A percentile compares a stretch with the other conserved stretches of the same genome.
Conservation (phyloP, 2,113 vertebrate genomes). For the Columba janthina region DNA sequence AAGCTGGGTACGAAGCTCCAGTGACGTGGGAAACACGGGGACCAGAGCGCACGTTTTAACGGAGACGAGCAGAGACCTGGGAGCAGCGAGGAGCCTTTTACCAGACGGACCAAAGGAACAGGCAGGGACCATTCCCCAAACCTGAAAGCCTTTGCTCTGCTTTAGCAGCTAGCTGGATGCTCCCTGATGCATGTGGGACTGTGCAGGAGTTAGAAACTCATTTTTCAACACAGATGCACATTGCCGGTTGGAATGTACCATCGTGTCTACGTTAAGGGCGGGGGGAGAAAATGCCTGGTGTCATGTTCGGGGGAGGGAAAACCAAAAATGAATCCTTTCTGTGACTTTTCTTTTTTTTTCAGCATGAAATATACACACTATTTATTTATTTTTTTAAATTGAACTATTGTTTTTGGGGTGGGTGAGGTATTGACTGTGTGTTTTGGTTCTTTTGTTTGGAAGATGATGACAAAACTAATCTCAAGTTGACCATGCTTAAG, state of each 20-base stretch:
- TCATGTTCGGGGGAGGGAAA: slow-evolving; percentile 45
- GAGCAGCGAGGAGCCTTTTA: slow-evolving; percentile 81
- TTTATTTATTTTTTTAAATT: slow-evolving; percentile 82
- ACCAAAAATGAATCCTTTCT: slow-evolving; percentile 58
- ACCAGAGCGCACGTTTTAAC: slow-evolving; percentile 58
- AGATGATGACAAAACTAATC: slow-evolving; percentile 36
- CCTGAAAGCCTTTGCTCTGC: slow-evolving; percentile 78
- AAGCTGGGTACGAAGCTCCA: slow-evolving; percentile 98
- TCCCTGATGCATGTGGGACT: slow-evolving; percentile 85
- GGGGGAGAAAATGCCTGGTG: slow-evolving; percentile 57
- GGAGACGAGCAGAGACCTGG: slow-evolving; percentile 80
- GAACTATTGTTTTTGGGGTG: slow-evolving; percentile 53
- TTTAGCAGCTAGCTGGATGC: slow-evolving; percentile 82
- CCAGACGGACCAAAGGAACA: slow-evolving; percentile 81
- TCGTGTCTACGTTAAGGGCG: slow-evolving; percentile 47
- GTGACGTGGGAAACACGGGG: slow-evolving; percentile 73
- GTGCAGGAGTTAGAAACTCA: slow-evolving; percentile 79
- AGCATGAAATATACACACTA: slow-evolving; percentile 82
- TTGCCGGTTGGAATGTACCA: slow-evolving; percentile 50
- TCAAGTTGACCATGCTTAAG: neutral
- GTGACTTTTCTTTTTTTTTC: slow-evolving; percentile 60
- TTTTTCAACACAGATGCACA: slow-evolving; percentile 72
- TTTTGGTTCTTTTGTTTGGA: neutral
- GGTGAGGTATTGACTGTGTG: neutral
- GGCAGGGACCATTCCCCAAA: slow-evolving; percentile 76